Evolutionary conservation across 2,888 invertebrate genomes (phyloP).

Genomic region (Cheilosia impressa): DNA sequence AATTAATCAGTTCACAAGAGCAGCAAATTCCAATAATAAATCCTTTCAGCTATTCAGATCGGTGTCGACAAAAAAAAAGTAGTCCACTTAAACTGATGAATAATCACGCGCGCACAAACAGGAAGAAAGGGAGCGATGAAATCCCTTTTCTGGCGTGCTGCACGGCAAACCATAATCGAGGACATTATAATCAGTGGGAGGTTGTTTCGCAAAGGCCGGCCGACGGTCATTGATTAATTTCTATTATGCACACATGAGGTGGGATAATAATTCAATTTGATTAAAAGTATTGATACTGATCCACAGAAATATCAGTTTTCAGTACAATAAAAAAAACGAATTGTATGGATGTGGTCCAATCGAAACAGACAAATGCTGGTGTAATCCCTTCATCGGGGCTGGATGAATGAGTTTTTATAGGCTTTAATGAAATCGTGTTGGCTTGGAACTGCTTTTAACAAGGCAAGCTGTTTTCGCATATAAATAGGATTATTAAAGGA

Average conservation of each 20-base stretch:
- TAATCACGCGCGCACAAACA: constrained; percentile 14
- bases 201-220: constrained; percentile 21
- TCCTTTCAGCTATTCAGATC: constrained; percentile 62
- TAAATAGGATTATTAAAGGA: too few relatives aligned
- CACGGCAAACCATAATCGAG: constrained; percentile 58
- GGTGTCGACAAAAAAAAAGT: constrained; percentile 54
- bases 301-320: constrained; percentile 24
- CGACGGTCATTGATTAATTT: constrained; percentile 64
- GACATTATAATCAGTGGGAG: constrained; percentile 47
- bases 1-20: constrained; percentile 43
- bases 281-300: constrained; percentile 58
- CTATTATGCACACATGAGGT: constrained; percentile 44
- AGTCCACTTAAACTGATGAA: constrained; percentile 70
- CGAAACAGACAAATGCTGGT: background rate
- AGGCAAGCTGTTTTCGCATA: too few relatives aligned
- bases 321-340: constrained; percentile 7
- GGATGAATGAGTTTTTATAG: too few relatives aligned
- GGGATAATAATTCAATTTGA: constrained; percentile 70
- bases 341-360: constrained; percentile 17
- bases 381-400: too few relatives aligned
- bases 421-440: too few relatives aligned
- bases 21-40: constrained; percentile 50
- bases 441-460: too few relatives aligned
- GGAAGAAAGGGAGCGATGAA: constrained; percentile 14
- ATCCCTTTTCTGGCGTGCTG: constrained; percentile 63